Percentiles rank a stretch among this genome's conserved stretches.
phyloP scores from a whole-genome alignment of 2,888 invertebrate species.

The Aspidiotus destructor region DNA sequence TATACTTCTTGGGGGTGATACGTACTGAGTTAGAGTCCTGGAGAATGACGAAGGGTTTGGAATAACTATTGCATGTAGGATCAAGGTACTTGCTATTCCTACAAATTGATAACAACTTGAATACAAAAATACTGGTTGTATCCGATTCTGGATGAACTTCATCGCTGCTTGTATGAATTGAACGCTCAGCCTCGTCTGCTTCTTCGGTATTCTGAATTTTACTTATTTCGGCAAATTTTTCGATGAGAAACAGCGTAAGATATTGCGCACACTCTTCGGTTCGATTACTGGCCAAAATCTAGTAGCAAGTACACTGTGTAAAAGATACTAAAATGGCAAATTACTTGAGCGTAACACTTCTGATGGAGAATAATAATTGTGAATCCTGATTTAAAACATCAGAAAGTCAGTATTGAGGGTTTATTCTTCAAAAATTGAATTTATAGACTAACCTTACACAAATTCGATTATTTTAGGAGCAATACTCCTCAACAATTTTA shows the following conservation, averaged over 20 bases:
- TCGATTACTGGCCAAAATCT: conserved; percentile 56
- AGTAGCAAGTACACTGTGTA: conserved; percentile 33
- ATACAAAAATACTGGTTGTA: conserved; percentile 21
- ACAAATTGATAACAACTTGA: not conserved
- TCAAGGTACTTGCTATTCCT: too few relatives aligned
- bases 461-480: too few relatives aligned
- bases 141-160: conserved; percentile 23
- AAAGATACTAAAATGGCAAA: too few relatives aligned
- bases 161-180: not conserved
- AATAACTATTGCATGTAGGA: too few relatives aligned
- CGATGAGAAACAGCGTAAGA: conserved; percentile 58
- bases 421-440: too few relatives aligned
- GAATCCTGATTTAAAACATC: too few relatives aligned
- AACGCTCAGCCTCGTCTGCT: conserved; percentile 14
- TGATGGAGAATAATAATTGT: too few relatives aligned
- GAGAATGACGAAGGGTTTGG: conserved; percentile 34
- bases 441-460: too few relatives aligned
- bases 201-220: conserved; percentile 17
- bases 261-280: conserved; percentile 61
- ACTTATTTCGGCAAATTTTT: conserved; percentile 47
- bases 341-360: too few relatives aligned
- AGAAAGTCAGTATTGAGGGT: too few relatives aligned
- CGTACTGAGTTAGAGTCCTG: conserved; percentile 60
- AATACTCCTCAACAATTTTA: too few relatives aligned
- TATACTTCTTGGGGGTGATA: conserved; percentile 46